These are phyloP conservation scores for Metopolophium dirhodum DNA, from an alignment of 1,140 invertebrate species.

Conservation along the genomic window DNA sequence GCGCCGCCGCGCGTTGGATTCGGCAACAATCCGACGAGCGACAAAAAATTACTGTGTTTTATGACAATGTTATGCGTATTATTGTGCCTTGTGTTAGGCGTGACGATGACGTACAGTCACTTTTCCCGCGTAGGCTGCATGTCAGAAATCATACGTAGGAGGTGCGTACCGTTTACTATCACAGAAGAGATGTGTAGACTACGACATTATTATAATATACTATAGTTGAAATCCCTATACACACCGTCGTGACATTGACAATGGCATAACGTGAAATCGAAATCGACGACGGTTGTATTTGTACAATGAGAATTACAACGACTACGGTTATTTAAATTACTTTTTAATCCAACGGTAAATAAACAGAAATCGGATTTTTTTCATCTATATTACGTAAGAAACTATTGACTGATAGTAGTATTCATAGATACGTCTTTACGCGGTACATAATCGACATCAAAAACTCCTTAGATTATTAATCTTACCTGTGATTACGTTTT, in stretches of 20 bases:
- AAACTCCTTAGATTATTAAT: background rate
- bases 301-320: background rate
- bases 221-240: background rate
- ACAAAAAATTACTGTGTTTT: background rate
- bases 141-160: background rate
- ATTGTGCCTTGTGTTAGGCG: background rate
- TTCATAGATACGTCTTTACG: background rate
- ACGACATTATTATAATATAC: background rate
- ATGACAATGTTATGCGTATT: background rate
- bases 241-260: conserved; percentile 19
- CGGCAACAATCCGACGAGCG: background rate
- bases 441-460: background rate
- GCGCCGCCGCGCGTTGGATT: background rate
- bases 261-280: conserved; percentile 18
- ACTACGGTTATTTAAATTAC: background rate
- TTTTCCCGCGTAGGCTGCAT: background rate
- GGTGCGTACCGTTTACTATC: background rate
- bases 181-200: background rate
- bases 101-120: background rate
- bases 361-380: background rate
- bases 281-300: background rate
- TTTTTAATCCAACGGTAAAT: background rate
- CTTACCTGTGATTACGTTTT: background rate
- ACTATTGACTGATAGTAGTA: background rate
- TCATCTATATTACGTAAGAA: background rate